Evolutionary conservation across 2,888 invertebrate species (phyloP).

Genomic region (Drosophila anomalata): DNA sequence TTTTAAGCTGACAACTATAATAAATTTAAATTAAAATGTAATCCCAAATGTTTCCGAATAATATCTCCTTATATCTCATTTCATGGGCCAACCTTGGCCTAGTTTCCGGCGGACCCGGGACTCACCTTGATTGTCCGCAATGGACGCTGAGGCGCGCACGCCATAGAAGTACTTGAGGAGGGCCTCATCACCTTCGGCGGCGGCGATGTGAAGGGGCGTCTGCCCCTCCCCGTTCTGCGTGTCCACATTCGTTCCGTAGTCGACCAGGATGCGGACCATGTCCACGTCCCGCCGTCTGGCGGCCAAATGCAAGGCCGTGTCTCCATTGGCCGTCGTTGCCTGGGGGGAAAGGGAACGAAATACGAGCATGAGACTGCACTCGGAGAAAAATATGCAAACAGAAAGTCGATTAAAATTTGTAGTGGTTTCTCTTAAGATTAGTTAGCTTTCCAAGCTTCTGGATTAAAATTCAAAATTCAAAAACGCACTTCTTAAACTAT

Average conservation of each 20-base stretch:
- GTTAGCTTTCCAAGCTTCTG: neutral
- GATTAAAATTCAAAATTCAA: neutral
- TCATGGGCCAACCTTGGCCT: conserved; percentile 13
- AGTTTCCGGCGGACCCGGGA: conserved; percentile 4
- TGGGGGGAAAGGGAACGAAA: conserved; percentile 73
- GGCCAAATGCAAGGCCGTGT: conserved; percentile 97
- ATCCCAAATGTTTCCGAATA: neutral
- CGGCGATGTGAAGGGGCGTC: conserved; percentile 97
- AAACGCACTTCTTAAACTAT: neutral
- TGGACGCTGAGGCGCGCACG: conserved; percentile 96
- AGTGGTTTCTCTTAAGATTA: neutral
- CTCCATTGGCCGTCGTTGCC: conserved; percentile 93
- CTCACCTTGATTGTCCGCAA: conserved; percentile 95
- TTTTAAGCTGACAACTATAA: too few relatives aligned
- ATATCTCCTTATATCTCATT: neutral
- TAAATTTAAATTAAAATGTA: neutral
- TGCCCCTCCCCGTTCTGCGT: conserved; percentile 97
- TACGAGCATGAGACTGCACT: conserved; percentile 22
- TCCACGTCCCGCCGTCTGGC: conserved; percentile 96
- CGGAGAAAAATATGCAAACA: conserved; percentile 12
- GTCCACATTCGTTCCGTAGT: conserved; percentile 96
- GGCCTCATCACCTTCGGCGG: conserved; percentile 97
- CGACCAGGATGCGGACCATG: conserved; percentile 95
- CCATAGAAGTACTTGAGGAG: conserved; percentile 98
- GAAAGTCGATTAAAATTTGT: conserved; percentile 4